A percentile compares a stretch with the other conserved stretches of the same genome.
These are phyloP conservation scores for Columba janthina DNA, from an alignment of 2,113 vertebrate species.

Conservation along the genomic window DNA sequence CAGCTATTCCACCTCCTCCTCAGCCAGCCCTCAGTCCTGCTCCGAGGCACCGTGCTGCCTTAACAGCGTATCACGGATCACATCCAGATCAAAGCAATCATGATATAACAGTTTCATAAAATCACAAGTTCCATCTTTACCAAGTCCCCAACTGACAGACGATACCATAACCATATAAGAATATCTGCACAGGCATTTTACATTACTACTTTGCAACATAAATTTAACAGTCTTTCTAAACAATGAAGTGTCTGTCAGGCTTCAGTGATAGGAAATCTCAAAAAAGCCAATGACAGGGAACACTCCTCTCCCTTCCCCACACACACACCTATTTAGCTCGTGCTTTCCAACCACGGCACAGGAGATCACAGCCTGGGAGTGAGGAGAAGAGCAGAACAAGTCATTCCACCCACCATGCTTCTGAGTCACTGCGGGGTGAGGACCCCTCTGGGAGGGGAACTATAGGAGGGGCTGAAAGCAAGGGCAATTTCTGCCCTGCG, in stretches of 20 bases:
- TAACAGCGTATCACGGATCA: not conserved
- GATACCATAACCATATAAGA: not conserved
- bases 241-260: not conserved
- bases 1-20: not conserved
- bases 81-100: not conserved
- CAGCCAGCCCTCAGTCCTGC: not conserved
- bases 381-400: not conserved
- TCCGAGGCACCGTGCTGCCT: not conserved
- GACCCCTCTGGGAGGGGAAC: not conserved
- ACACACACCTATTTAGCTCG: not conserved
- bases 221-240: slow-evolving; percentile 15
- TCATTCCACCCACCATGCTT: accelerated
- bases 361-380: not conserved
- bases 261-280: not conserved
- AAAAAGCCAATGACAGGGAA: not conserved
- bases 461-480: not conserved
- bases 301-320: not conserved
- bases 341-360: not conserved
- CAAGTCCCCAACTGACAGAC: not conserved
- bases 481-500: not conserved
- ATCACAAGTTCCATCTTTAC: not conserved
- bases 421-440: not conserved
- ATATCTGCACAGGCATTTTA: not conserved
- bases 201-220: not conserved
- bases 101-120: not conserved